Evolutionary conservation across 2,113 vertebrate species (phyloP).

Genomic region (Phodopus roborovskii): DNA sequence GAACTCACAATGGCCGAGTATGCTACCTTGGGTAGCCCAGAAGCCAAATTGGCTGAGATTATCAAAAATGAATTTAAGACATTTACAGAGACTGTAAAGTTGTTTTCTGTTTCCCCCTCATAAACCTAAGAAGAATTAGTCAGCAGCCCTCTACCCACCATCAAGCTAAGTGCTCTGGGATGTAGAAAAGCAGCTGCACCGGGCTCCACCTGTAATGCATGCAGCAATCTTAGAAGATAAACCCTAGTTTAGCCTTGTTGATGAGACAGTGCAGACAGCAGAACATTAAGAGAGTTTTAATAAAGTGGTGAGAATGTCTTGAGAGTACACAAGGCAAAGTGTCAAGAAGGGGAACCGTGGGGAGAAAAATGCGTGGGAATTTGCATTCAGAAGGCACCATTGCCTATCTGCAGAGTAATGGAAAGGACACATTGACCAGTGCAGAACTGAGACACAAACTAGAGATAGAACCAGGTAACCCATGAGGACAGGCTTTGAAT

Average conservation of each 20-base stretch:
- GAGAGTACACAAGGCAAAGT: neutral
- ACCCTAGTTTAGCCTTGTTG: neutral
- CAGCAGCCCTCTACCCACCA: too few species aligned
- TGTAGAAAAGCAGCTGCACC: neutral
- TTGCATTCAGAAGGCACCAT: neutral
- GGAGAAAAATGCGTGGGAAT: neutral
- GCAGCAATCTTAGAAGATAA: neutral
- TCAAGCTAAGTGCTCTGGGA: neutral
- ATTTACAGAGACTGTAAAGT: neutral
- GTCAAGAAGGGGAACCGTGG: neutral
- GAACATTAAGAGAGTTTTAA: neutral
- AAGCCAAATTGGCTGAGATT: neutral
- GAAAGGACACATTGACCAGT: neutral
- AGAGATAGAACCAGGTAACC: neutral
- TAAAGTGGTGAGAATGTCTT: slow-evolving; percentile 1
- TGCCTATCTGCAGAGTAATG: neutral
- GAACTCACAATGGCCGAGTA: neutral
- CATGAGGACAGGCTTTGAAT: neutral
- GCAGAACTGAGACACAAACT: neutral
- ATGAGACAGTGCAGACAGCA: neutral
- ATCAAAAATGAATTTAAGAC: neutral
- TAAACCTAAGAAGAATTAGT: neutral
- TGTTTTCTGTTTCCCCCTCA: neutral
- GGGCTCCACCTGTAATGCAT: neutral
- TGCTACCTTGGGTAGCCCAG: too few species aligned